Percentiles rank a stretch among this genome's conserved stretches.
These are phyloP conservation scores for Ariopsis seemanni DNA, from an alignment of 2,113 vertebrate species.

Conservation along the genomic window DNA sequence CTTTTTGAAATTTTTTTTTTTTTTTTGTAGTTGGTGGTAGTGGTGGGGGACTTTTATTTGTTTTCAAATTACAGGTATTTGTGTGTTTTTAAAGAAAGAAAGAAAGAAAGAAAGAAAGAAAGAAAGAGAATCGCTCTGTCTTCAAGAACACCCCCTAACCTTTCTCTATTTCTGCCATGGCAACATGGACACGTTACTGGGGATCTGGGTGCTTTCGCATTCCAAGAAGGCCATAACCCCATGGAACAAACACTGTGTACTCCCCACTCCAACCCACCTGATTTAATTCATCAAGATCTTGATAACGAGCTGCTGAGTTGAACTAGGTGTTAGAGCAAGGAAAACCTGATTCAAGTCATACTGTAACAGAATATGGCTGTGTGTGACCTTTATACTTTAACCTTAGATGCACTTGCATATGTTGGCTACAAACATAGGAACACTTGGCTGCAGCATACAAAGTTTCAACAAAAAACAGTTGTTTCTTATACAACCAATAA, in stretches of 20 bases:
- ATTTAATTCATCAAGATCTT: constrained; percentile 23
- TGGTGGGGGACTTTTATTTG: not conserved
- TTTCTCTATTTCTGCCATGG: constrained; percentile 13
- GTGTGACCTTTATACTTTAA: constrained; percentile 1
- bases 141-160: not conserved
- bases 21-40: not conserved
- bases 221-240: not conserved
- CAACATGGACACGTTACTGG: not conserved
- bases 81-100: not conserved
- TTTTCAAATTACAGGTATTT: not conserved
- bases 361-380: not conserved
- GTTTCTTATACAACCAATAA: not conserved
- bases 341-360: not conserved
- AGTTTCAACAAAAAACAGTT: not conserved
- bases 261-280: not conserved
- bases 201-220: not conserved
- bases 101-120: not conserved
- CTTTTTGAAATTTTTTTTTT: not conserved
- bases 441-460: not conserved
- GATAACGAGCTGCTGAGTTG: constrained; percentile 22
- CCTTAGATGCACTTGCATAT: not conserved
- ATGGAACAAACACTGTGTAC: not conserved
- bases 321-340: not conserved
- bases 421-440: not conserved
- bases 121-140: not conserved